A percentile compares a stretch with the other conserved stretches of the same genome.
Conservation (phyloP, 2,797 vertebrate genomes). For the Rhyacichthys aspro region DNA sequence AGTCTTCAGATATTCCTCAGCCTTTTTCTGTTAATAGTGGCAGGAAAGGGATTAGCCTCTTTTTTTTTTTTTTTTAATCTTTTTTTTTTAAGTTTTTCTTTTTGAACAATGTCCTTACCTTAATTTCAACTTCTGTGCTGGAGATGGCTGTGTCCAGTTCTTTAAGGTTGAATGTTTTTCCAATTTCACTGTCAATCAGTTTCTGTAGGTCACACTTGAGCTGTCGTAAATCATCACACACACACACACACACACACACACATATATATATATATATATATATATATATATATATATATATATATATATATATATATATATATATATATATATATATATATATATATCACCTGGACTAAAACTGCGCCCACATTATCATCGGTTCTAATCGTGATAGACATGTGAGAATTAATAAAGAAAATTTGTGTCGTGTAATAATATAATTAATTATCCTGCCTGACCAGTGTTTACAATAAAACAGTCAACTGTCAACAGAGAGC, state of each 20-base stretch:
- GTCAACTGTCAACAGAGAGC: not conserved
- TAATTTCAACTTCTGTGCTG: conserved; percentile 74
- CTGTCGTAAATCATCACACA: conserved; percentile 81
- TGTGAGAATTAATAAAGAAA: conserved; percentile 27
- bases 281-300: too few species aligned
- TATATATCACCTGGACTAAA: conserved; percentile 72
- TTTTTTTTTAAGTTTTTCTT: too few species aligned
- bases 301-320: too few species aligned
- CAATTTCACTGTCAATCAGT: conserved; percentile 27
- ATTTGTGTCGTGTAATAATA: not conserved
- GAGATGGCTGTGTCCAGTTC: conserved; percentile 73
- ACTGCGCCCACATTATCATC: conserved; percentile 57
- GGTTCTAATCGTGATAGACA: conserved; percentile 43
- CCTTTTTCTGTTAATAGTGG: conserved; percentile 53
- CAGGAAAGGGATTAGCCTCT: not conserved
- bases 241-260: too few species aligned
- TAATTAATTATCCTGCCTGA: too few species aligned
- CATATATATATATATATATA: too few species aligned
- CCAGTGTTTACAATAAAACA: too few species aligned
- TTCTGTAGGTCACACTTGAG: conserved; percentile 72
- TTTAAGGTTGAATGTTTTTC: conserved; percentile 61
- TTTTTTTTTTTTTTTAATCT: too few species aligned
- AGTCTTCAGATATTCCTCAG: conserved; percentile 78
- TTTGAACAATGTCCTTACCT: conserved; percentile 37
- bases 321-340: too few species aligned